Evolutionary conservation across 1,140 invertebrate genomes (phyloP).

Genomic region (Campoletis sonorensis): DNA sequence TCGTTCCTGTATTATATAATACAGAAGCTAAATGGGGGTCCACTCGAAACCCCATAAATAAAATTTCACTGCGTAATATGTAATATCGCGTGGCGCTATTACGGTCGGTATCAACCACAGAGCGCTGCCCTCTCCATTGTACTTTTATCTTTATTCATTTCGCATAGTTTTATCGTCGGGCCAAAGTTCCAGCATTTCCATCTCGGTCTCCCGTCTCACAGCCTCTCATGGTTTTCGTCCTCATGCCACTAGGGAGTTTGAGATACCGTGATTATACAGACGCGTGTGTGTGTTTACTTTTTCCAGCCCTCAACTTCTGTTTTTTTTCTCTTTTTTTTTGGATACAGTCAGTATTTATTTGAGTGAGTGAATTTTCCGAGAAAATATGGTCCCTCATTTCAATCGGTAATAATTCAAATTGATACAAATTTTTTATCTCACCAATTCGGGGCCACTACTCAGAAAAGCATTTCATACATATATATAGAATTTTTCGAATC

Average conservation of each 20-base stretch:
- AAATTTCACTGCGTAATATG: slow-evolving; percentile 66
- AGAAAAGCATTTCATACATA: no score
- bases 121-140: slow-evolving; percentile 59
- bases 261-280: slow-evolving; percentile 35
- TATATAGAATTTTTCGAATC: no score
- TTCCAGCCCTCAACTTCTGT: not conserved
- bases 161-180: slow-evolving; percentile 64
- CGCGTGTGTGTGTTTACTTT: not conserved
- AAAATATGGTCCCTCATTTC: not conserved
- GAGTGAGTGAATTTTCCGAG: no score
- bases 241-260: slow-evolving; percentile 35
- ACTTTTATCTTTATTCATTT: slow-evolving; percentile 70
- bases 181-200: slow-evolving; percentile 41
- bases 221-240: slow-evolving; percentile 13
- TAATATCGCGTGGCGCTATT: slow-evolving; percentile 63
- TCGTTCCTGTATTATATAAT: slow-evolving; percentile 20
- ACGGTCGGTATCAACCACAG: slow-evolving; percentile 18
- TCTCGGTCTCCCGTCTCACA: slow-evolving; percentile 14
- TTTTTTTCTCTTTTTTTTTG: not conserved
- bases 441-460: no score
- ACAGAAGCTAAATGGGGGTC: slow-evolving; percentile 38
- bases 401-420: no score
- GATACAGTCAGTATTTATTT: no score
- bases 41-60: slow-evolving; percentile 64
- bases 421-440: no score